phyloP scores from a whole-genome alignment of 2,888 invertebrate species.

The Drosophila diplacantha region DNA sequence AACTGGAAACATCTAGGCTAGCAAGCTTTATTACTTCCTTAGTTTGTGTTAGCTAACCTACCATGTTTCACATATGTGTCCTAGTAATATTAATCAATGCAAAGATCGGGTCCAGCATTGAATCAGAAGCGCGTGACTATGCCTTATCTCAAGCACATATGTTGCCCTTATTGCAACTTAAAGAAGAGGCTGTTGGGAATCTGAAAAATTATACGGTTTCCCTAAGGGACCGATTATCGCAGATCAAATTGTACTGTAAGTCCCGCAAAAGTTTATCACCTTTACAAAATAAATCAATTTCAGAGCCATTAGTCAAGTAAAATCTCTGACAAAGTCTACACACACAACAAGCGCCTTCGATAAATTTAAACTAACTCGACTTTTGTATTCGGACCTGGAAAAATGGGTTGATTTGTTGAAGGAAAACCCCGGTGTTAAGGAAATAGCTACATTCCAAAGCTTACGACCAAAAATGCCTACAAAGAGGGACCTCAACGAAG shows the following conservation, averaged over 20 bases:
- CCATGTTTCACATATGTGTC: neutral
- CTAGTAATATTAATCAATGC: neutral
- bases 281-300: neutral
- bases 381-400: conserved; percentile 8
- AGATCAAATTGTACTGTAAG: conserved; percentile 6
- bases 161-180: conserved; percentile 13
- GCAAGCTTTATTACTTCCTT: neutral
- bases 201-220: neutral
- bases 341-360: neutral
- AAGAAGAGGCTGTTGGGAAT: conserved; percentile 1
- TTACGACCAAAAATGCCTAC: conserved; percentile 11
- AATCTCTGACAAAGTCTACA: neutral
- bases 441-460: neutral
- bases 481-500: conserved; percentile 4
- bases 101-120: neutral
- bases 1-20: neutral
- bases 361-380: neutral
- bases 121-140: conserved; percentile 1
- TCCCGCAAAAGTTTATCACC: neutral
- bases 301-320: conserved; percentile 5
- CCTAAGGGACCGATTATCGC: neutral
- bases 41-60: neutral
- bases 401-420: conserved; percentile 3
- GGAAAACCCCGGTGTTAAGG: neutral
- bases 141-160: conserved; percentile 8